Evolutionary conservation across 2,888 invertebrate species (phyloP), one percentile per base, ranked within the genome.

Genomic region (Nudaria mundana): DNA sequence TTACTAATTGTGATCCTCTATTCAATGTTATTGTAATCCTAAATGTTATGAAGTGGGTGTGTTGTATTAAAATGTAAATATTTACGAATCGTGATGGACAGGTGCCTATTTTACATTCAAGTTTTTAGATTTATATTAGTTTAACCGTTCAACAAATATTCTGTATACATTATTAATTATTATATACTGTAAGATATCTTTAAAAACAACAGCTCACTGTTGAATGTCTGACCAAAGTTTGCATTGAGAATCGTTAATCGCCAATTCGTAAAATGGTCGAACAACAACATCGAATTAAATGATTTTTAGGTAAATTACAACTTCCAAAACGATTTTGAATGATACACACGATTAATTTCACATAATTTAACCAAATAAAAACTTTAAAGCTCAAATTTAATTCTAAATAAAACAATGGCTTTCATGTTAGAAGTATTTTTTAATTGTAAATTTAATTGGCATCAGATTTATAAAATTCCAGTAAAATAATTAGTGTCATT

Each of bases 1-100:
- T 80, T 78, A 73, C 78, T 76, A 72, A 78, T n/a, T 81, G 76
- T 82, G 77, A 81, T 82, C 65, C 52, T 74, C 68, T 78, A 73
- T 76, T 74, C 66, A 69, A 73, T 73, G 69, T 76, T 76, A 64
- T 63, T 60, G 54, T 26, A 58, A 52, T 45, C 39, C 32, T 52
- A 48, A 58, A 56, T 37, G 40, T 45, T 54, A 44, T 48, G 34
- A 45, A 34, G 41, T 38, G 23, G 56, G 51, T 54, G 51, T 51
- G 18, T 53, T 47, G 42, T 52, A 52, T 40, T 39, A 39, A 47
- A 43, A 36, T 46, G 41, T 45, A 48, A 34, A 39, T 46, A 45
- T 45, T 39, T 40, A 34, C 20, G 30, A 30, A 7, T 48, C 43
- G 40, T 30, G 5, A 36, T 47, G 33, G n/a, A 24, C 24, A 40